Evolutionary conservation across 2,888 invertebrate genomes (phyloP).

Genomic region (Desoria tigrina): DNA sequence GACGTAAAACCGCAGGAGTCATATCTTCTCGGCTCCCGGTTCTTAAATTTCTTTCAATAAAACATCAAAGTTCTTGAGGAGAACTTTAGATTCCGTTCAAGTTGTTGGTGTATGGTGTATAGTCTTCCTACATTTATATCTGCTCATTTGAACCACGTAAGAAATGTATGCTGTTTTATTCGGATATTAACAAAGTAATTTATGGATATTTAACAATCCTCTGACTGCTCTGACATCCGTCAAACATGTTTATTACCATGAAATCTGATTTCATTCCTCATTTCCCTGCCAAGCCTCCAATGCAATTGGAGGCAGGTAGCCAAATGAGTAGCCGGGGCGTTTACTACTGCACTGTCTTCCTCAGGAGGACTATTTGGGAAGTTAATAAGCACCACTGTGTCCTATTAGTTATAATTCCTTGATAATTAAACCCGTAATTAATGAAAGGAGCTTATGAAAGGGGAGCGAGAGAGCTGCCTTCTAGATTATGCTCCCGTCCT

Average conservation of each 20-base stretch:
- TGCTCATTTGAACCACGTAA: too few relatives aligned
- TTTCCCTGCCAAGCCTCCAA: background rate
- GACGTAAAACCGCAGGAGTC: conserved; percentile 15
- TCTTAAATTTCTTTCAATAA: too few relatives aligned
- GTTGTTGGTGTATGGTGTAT: too few relatives aligned
- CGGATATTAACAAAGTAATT: background rate
- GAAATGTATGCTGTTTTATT: too few relatives aligned
- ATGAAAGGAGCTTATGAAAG: conserved; percentile 4
- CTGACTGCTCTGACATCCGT: conserved; percentile 8
- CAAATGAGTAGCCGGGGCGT: too few relatives aligned
- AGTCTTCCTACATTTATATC: too few relatives aligned
- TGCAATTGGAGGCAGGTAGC: too few relatives aligned
- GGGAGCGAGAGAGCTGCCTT: background rate
- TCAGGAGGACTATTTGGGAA: background rate
- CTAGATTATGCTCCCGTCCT: too few relatives aligned
- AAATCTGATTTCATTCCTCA: conserved; percentile 12
- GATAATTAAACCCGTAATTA: conserved; percentile 16
- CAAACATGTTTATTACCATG: conserved; percentile 17
- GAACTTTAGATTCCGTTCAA: too few relatives aligned
- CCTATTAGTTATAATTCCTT: conserved; percentile 3
- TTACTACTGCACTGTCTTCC: too few relatives aligned
- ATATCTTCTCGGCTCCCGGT: too few relatives aligned
- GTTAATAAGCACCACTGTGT: conserved; percentile 11
- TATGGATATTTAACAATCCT: conserved; percentile 7
- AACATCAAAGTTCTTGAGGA: too few relatives aligned